Evolutionary conservation across 1,140 invertebrate species (phyloP), one percentile per base, ranked within the genome.

Genomic region (Pseudoatta argentina): DNA sequence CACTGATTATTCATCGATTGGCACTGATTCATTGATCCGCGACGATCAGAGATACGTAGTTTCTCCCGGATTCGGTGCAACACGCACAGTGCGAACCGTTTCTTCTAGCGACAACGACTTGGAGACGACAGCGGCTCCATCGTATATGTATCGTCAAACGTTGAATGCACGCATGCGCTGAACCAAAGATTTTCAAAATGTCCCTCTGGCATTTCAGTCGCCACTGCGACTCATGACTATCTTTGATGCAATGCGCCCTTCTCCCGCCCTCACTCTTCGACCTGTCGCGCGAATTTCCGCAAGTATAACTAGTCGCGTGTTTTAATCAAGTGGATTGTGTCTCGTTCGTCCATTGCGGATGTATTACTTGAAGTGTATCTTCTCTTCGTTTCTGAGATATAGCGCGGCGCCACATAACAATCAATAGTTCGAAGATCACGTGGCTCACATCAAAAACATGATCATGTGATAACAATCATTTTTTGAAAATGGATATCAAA

Each of bases 161-260:
- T 48, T 69, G 87, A 75, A 76, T 64, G 71, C 27, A 24, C 94
- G 94, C 94, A 94, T 93, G 92, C 93, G 92, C 91, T 76, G 87
- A 92, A 91, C 79, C 94, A 92, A 93, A 94, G 93, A 93, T 94
- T 94, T 93, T 93, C 92, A 91, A 92, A 93, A 90, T 78, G 89
- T 88, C 86, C 89, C 78, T 91, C 86, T 75, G 88, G 77, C 89
- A 88, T 86, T 91, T 90, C 89, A 53, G 18, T 69, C 34, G 55
- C 44, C 83, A 34, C 18, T 14, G 44, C 55, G 55, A 34, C 12
- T 61, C 53, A 72, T 34, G 21, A 81, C 64, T 61, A 71, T 81
- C 51, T 39, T 83, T n/a, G 55, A 67, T n/a, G 14, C 14, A 27
- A 10, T 6, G 57, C 57, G 27, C 69, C 72, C 79, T n/a, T 34